phyloP scores from a whole-genome alignment of 1,140 invertebrate genomes.

The Brachionus calyciflorus region DNA sequence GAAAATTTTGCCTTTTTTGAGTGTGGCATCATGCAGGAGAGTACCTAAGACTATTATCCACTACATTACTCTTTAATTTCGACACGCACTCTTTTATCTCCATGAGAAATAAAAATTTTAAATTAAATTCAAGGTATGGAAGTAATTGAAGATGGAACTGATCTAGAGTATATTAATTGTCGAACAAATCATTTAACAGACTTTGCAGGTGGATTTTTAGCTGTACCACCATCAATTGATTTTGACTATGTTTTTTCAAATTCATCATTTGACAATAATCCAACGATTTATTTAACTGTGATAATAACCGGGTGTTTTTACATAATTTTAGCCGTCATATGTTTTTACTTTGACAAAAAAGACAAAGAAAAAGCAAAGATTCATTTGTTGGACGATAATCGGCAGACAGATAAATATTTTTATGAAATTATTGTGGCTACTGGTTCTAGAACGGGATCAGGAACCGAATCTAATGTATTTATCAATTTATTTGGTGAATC shows the following conservation, averaged over 20 bases:
- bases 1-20: too few relatives aligned
- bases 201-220: slow-evolving; percentile 59
- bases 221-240: slow-evolving; percentile 60
- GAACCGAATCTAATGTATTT: slow-evolving; percentile 48
- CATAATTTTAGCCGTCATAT: slow-evolving; percentile 53
- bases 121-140: slow-evolving; percentile 16
- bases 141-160: slow-evolving; percentile 45
- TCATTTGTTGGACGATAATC: slow-evolving; percentile 62
- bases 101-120: too few relatives aligned
- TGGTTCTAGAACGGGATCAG: slow-evolving; percentile 61
- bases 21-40: too few relatives aligned
- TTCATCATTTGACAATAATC: slow-evolving; percentile 64
- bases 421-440: slow-evolving; percentile 65
- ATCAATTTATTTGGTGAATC: slow-evolving; percentile 46
- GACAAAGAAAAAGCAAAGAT: slow-evolving; percentile 63
- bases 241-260: slow-evolving; percentile 59
- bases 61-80: too few relatives aligned
- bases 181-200: slow-evolving; percentile 58
- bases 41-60: too few relatives aligned
- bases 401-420: slow-evolving; percentile 62
- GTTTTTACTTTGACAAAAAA: slow-evolving; percentile 53
- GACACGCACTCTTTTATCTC: too few relatives aligned
- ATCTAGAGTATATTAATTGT: slow-evolving; percentile 50
- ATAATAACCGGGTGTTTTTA: slow-evolving; percentile 62
- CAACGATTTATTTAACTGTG: slow-evolving; percentile 64